Conservation (phyloP, 1,140 invertebrate species). For the Habropoda laboriosa region DNA sequence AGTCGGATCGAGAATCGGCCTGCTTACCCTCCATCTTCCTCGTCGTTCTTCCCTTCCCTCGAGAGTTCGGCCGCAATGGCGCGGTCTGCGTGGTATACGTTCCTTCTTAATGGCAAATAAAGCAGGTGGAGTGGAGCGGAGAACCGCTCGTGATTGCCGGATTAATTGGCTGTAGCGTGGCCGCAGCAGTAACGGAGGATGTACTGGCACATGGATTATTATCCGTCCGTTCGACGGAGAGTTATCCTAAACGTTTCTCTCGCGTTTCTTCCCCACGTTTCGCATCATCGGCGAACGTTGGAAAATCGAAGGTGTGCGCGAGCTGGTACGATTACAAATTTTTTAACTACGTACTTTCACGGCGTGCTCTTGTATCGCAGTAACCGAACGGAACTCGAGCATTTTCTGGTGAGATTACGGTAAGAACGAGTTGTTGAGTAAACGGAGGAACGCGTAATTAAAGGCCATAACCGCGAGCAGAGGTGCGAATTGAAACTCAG, state of each 20-base stretch:
- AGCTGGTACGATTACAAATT: slow-evolving; percentile 2
- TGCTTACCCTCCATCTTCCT: slow-evolving; percentile 46
- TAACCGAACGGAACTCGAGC: slow-evolving; percentile 15
- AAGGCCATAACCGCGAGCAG: slow-evolving; percentile 7
- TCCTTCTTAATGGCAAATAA: slow-evolving; percentile 73
- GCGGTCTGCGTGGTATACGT: slow-evolving; percentile 52
- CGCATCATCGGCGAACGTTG: slow-evolving; percentile 10
- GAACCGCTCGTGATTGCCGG: slow-evolving; percentile 72
- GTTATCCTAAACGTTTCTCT: slow-evolving; percentile 66
- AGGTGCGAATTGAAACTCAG: slow-evolving; percentile 27
- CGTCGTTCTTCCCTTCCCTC: slow-evolving; percentile 38
- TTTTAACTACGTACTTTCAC: background rate
- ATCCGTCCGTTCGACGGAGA: slow-evolving; percentile 61
- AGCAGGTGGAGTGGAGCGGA: slow-evolving; percentile 65
- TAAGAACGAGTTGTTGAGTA: slow-evolving; percentile 4
- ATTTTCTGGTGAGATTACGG: slow-evolving; percentile 2
- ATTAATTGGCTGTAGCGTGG: slow-evolving; percentile 74
- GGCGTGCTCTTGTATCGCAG: background rate
- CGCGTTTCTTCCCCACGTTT: slow-evolving; percentile 9
- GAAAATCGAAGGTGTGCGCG: slow-evolving; percentile 9
- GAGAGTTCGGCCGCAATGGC: slow-evolving; percentile 52
- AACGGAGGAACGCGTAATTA: slow-evolving; percentile 16
- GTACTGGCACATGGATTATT: slow-evolving; percentile 65
- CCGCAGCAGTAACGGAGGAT: slow-evolving; percentile 62
- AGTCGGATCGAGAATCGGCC: slow-evolving; percentile 48